Base-by-base conservation (phyloP, 2,888 invertebrate genomes). In the Euspilapteryx auroguttella region DNA sequence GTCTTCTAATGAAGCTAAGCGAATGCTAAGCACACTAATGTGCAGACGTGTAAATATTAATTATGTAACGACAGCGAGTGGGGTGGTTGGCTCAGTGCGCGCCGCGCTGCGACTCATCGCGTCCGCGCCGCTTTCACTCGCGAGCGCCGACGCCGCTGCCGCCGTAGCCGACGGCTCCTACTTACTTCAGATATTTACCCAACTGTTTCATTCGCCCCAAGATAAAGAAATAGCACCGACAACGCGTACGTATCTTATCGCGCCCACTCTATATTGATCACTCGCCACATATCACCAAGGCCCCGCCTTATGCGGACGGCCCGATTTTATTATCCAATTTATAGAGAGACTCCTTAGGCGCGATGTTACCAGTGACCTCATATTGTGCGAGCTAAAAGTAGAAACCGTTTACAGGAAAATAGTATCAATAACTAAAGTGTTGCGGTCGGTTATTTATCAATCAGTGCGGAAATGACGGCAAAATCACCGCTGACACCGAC, bases 371-470 rank as follows among this genome's bases (percentile, higher is more conserved):
- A 59, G 64, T 68, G 69, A 69, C 69, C 58, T 69, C 69, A 71
- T 73, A 62, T 69, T 68, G 71, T 68, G 71, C 47, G 58, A 53
- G 53, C 68, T 44, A 54, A 71, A 75, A 75, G 58, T 63, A 29
- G 20, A 30, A 21, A 13, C n/a, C 15, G 66, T 62, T 63, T 62
- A 59, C 65, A 65, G 69, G 71, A 71, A 75, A 71, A 69, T 62
- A 65, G 58, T 61, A 59, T 65, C 58, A 66, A 68, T 65, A 62
- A 64, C 61, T n/a, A 64, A 59, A 68, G 68, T 68, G 68, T 58
- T 68, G 71, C 63, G 69, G 73, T 71, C 64, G 69, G 56, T 68
- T 59, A 71, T 69, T 63, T n/a, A n/a, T n/a, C n/a, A n/a, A n/a
- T n/a, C n/a, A n/a, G 65, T 58, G 58, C 66, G 66, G 64, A 66